Base-by-base conservation (phyloP, 2,797 vertebrate genomes). In the Macroramphosus scolopax region DNA sequence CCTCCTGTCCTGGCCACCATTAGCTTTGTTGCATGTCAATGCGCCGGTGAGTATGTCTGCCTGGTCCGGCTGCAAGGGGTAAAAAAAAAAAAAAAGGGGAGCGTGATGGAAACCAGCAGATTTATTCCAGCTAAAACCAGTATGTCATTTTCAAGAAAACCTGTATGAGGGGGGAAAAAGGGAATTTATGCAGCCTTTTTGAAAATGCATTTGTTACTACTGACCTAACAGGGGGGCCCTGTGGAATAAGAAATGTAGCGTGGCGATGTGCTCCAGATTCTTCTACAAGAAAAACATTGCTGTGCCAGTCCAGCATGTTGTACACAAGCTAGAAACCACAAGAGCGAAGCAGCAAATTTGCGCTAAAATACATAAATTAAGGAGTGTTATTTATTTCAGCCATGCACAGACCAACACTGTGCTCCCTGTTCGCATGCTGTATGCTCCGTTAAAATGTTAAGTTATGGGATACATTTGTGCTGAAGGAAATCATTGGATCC, bases 21-120 rank as follows among this genome's bases (percentile, higher is more conserved):
- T 96, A 95, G 93, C 92, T 97, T 95, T 95, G 95, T 95, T 97
- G 96, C 95, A 95, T 96, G 95, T 94, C 95, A 96, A 94, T 94
- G 93, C 91, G 89, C 91, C 90, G 87, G 89, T 87, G 89, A 93
- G 90, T 92, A 89, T 89, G 92, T 92, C 77, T 65, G 63, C 77
- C 55, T 91, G 92, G 90, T 92, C 90, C 89, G 78, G 89, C 68
- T 87, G 85, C 82, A 89, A 88, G 89, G 87, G 89, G 86, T 90
- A 90, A 80, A 75, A 77, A 37, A 5, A 12, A 8, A 13, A 22
- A 90, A 90, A 80, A 75, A 77, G 29, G 54, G 39, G 64, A 81
- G 80, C 77, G 24, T 79, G 80, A 87, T 81, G 88, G 89, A 90
- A 83, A 76, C 58, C 22, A 28, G 71, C 58, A 60, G 74, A 85